These are phyloP conservation scores for Python bivittatus DNA, from an alignment of 2,113 vertebrate species.

Conservation along the genomic window DNA sequence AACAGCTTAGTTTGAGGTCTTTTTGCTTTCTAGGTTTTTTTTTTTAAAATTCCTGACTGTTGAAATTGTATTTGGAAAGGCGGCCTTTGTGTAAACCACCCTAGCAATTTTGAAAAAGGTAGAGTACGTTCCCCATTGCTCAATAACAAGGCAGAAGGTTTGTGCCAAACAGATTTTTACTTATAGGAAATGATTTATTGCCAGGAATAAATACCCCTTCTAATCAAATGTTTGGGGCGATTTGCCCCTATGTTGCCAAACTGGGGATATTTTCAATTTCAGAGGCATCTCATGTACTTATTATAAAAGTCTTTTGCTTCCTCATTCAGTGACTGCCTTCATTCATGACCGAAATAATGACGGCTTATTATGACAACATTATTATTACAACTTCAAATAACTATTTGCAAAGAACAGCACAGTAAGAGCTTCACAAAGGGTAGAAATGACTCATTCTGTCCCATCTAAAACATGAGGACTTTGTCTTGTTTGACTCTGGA, in stretches of 20 bases:
- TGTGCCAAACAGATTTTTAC: background rate
- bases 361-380: too few species aligned
- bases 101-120: background rate
- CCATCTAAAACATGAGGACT: too few species aligned
- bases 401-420: too few species aligned
- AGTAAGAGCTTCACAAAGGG: too few species aligned
- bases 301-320: background rate
- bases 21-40: background rate
- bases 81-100: background rate
- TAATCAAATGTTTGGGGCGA: background rate
- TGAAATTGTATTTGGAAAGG: background rate
- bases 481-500: too few species aligned
- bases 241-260: background rate
- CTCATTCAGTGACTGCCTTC: too few species aligned
- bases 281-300: background rate
- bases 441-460: too few species aligned
- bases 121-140: background rate
- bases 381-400: too few species aligned
- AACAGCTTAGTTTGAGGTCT: background rate
- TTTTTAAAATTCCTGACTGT: background rate
- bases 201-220: background rate
- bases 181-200: background rate
- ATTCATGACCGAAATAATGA: too few species aligned
- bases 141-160: background rate
- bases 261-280: background rate